phyloP scores from a whole-genome alignment of 2,888 invertebrate species.

The Ectemnius lituratus region DNA sequence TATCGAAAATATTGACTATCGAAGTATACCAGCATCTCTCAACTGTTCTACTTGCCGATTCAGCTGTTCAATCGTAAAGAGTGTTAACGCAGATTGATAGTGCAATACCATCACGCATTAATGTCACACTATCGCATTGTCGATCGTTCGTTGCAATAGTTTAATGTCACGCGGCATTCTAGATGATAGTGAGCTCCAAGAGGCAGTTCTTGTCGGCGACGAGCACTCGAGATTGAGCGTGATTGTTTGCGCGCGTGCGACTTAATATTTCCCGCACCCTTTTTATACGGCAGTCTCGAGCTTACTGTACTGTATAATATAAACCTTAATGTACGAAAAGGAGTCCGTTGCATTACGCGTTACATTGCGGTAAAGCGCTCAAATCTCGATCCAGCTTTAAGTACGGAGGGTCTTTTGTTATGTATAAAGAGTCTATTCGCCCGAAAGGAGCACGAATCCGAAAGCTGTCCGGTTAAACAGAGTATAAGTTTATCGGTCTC shows the following conservation, averaged over 20 bases:
- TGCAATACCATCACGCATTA: no score
- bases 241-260: neutral
- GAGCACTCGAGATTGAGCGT: neutral
- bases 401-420: neutral
- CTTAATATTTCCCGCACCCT: neutral
- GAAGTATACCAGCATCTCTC: no score
- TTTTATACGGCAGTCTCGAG: slow-evolving; percentile 3
- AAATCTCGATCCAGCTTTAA: slow-evolving; percentile 4
- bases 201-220: neutral
- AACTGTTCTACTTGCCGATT: no score
- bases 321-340: neutral
- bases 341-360: neutral
- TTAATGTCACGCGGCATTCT: neutral
- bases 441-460: no score
- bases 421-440: neutral
- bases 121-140: no score
- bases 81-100: no score
- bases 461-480: no score
- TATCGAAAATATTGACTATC: no score
- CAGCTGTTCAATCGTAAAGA: no score
- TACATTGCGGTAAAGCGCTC: neutral
- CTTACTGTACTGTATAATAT: neutral
- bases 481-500: no score
- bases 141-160: no score
- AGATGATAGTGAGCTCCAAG: neutral